Evolutionary conservation across 53 echinoderm and acorn worm species (phyloP), one percentile per base, ranked within the genome.

Genomic region (Holothuria scabra): DNA sequence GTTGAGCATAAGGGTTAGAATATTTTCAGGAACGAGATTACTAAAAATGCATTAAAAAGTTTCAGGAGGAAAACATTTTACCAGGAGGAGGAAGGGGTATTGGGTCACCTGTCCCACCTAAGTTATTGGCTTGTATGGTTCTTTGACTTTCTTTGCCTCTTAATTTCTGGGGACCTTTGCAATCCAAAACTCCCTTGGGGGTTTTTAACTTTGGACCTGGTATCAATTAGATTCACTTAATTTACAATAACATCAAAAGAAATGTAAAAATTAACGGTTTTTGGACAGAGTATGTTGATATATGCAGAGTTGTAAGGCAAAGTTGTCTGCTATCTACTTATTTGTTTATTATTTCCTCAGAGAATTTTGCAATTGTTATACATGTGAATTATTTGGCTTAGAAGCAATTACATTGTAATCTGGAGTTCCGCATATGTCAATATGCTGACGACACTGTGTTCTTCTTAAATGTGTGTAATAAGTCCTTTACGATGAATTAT

Each of bases 171-270:
- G n/a, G n/a, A n/a, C n/a, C n/a, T n/a, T n/a, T n/a, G n/a, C n/a
- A n/a, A n/a, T n/a, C n/a, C n/a, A n/a, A n/a, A n/a, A n/a, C n/a
- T n/a, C n/a, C 22, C 28, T 38, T 79, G 8, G 21, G 29, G 22
- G 58, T 79, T 79, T 59, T 79, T 26, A 79, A 30, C 28, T 79
- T 79, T 58, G 79, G 60, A 22, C 59, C 22, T 28, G 56, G 58
- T 58, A 59, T 79, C 11, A 25, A 59, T 16, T 79, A 35, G 60
- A 26, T 79, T 60, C 20, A 79, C 28, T 28, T 29, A 28, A 24
- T 79, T 60, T 79, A 79, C 22, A 28, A 3, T 12, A 52, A 79
- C 28, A 59, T 8, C 24, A 28, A 24, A 6, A 14, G 58, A 7
- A 24, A 57, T 57, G 79, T 58, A 12, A 19, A 58, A 13, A 38